A percentile compares a stretch with the other conserved stretches of the same genome.
Conservation (phyloP, 64 coral and sea anemone genomes). For the Acropora yongei region DNA sequence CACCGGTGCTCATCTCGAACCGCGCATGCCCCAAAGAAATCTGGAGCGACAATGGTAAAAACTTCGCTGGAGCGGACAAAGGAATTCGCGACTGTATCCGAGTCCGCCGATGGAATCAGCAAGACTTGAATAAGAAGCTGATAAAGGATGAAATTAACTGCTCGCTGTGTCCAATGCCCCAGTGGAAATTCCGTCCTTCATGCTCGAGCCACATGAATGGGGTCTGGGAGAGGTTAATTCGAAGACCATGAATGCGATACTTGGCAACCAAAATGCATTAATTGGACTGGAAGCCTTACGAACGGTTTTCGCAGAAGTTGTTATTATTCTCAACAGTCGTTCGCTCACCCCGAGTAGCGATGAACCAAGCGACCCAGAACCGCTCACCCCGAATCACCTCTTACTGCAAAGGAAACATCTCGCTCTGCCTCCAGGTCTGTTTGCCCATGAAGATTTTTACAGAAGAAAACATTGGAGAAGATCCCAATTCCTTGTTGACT, state of each 20-base stretch:
- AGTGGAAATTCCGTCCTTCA: constrained; percentile 45
- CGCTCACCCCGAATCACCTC: constrained; percentile 23
- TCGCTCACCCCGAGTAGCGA: no score
- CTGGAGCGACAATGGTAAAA: constrained; percentile 54
- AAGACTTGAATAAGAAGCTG: neutral
- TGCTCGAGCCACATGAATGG: constrained; percentile 29
- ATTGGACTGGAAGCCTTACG: constrained; percentile 34
- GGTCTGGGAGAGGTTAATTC: neutral
- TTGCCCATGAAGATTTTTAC: constrained; percentile 15
- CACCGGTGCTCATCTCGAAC: neutral
- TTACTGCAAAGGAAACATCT: neutral
- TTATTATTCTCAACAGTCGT: no score
- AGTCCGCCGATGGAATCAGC: neutral
- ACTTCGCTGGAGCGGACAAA: constrained; percentile 15
- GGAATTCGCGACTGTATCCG: constrained; percentile 14
- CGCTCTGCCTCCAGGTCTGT: constrained; percentile 14
- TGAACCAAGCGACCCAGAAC: neutral
- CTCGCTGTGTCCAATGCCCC: neutral
- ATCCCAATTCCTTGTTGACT: neutral
- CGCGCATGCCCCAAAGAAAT: constrained; percentile 37
- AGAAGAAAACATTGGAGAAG: constrained; percentile 39
- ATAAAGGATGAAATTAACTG: constrained; percentile 9
- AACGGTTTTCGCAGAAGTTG: constrained; percentile 22
- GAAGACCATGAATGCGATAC: neutral
- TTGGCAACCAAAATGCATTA: neutral